These are phyloP conservation scores for Chironomus striatipennis DNA, from an alignment of 1,140 invertebrate genomes.

Conservation along the genomic window DNA sequence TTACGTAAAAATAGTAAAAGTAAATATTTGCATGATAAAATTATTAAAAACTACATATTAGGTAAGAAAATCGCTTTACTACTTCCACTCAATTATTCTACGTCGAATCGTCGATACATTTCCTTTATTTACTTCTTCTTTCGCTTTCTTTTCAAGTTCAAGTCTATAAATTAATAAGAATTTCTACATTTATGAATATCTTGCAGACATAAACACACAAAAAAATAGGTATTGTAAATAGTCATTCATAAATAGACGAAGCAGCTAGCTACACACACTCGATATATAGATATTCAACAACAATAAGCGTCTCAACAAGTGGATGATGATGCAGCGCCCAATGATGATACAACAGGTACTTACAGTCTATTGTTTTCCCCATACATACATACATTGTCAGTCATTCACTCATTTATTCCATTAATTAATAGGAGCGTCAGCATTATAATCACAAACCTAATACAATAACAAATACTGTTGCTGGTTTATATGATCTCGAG, in stretches of 20 bases:
- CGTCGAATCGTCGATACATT: no score
- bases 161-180: neutral
- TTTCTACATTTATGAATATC: neutral
- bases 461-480: neutral
- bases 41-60: no score
- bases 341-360: slow-evolving; percentile 1
- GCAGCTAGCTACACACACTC: neutral
- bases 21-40: no score
- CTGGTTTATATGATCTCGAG: slow-evolving; percentile 56
- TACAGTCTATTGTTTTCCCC: neutral
- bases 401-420: neutral
- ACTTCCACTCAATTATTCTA: no score
- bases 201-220: neutral
- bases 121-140: no score
- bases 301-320: neutral
- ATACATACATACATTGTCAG: neutral
- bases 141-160: neutral
- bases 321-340: neutral
- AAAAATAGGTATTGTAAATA: neutral
- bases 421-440: neutral
- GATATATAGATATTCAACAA: no score
- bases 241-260: neutral
- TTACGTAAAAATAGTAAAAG: no score
- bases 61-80: no score
- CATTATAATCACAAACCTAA: neutral